Evolutionary conservation across 2,797 vertebrate species (phyloP), one percentile per base, ranked within the genome.

Genomic region (Hoplostethus atlanticus): DNA sequence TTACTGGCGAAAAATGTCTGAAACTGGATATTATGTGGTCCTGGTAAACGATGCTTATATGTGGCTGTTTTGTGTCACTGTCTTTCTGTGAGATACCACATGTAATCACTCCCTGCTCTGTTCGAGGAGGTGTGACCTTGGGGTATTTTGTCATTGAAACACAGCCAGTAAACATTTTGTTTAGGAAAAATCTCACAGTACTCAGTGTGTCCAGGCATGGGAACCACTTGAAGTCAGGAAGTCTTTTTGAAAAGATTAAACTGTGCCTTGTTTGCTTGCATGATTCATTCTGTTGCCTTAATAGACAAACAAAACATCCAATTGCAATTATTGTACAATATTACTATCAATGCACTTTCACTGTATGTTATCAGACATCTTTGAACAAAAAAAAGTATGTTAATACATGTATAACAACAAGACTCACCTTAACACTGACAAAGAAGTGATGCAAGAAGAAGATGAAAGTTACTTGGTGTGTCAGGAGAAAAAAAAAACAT

Each of bases 101-200:
- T 63, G 44, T 64, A 52, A 67, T 67, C 54, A 46, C 46, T 58
- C 17, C 50, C 13, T 55, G 38, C 52, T 76, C 66, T 61, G 63
- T 56, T 47, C 48, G 79, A 53, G 46, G 73, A 85, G 44, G 44
- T 62, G 62, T 68, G 64, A 79, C 70, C 70, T 68, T 52, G 47
- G 54, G 30, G 9, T 73, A 28, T 34, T 58, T 42, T 38, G 36
- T 15, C 8, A 17, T 38, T 16, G 21, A 63, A 65, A 64, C 55
- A 30, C 56, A 63, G 72, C 73, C 71, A 76, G 63, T 84, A 83
- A 84, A 83, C 66, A 81, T 34, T 64, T 83, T 83, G 70, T 81
- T 84, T 77, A 66, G 67, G 59, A 77, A 66, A 53, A n/a, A 21
- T 25, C 62, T 65, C 62, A 53, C 16, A 47, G 46, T 21, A 73